Evolutionary conservation across 2,888 invertebrate species (phyloP).

Genomic region (Asteroscopus sphinx): DNA sequence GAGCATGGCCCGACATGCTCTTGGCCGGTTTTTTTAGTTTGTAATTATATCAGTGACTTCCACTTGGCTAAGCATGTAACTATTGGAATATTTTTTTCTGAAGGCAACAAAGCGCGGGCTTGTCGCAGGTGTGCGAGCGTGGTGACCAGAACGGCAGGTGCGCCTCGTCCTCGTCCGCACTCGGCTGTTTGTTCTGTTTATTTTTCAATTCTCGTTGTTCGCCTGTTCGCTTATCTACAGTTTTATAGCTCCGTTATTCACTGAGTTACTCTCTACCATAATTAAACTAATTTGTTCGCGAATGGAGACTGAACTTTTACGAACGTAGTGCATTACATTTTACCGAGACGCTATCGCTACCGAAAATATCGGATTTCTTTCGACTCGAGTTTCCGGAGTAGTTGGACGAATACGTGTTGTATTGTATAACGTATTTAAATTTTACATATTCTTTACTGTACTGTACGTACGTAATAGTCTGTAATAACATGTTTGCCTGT

Average conservation of each 20-base stretch:
- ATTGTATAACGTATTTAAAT: not conserved
- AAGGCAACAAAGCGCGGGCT: slow-evolving; percentile 29
- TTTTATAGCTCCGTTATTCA: slow-evolving; percentile 37
- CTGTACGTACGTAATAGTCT: slow-evolving; percentile 31
- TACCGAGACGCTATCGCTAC: slow-evolving; percentile 10
- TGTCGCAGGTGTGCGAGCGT: slow-evolving; percentile 60
- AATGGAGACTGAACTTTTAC: slow-evolving; percentile 33
- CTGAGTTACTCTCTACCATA: slow-evolving; percentile 11
- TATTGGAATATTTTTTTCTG: slow-evolving; percentile 44
- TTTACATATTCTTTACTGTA: slow-evolving; percentile 16
- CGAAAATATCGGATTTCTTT: slow-evolving; percentile 32
- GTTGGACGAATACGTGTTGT: not conserved
- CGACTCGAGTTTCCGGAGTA: slow-evolving; percentile 4
- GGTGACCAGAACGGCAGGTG: slow-evolving; percentile 72
- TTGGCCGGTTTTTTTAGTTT: too few species aligned
- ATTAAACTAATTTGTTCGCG: slow-evolving; percentile 31
- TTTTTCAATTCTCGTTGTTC: slow-evolving; percentile 46
- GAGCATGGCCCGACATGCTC: too few species aligned
- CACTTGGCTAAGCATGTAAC: slow-evolving; percentile 43
- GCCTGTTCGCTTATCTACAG: slow-evolving; percentile 31
- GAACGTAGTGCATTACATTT: slow-evolving; percentile 23
- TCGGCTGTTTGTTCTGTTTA: slow-evolving; percentile 62
- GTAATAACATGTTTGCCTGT: slow-evolving; percentile 45
- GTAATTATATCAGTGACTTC: slow-evolving; percentile 49
- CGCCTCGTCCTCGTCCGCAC: slow-evolving; percentile 40